Base-by-base conservation (phyloP, 2,797 vertebrate genomes). In the Odontamblyopus lacepedii region DNA sequence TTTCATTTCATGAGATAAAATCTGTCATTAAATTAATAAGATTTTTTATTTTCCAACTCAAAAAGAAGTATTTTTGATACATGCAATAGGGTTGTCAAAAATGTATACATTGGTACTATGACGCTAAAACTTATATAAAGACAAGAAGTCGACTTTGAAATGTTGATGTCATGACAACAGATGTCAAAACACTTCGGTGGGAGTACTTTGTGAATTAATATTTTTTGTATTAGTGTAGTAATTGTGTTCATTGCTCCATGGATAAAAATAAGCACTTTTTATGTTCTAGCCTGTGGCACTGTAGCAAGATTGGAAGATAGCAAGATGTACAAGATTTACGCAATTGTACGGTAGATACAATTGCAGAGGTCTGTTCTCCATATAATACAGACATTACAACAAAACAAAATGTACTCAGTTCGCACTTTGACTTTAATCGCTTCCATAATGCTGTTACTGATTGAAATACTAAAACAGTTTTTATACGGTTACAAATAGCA, bases 401-500 rank as follows among this genome's bases (percentile, higher is more conserved):
- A 66, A 51, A 66, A 29, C 26, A 19, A 29, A 60, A 66, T 30
- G 23, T 50, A 51, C 63, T 64, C 26, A 66, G 26, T 66, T 66
- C 30, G 62, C 62, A 26, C 32, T 41, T 44, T 12, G 11, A 41
- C 26, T 66, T 51, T 66, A 66, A 50, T 51, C 15, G 26, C 44
- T 66, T 15, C 63, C 23, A 48, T 65, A 65, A 48, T 48, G 38
- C 41, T 63, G 30, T 12, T 41, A 15, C 61, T 63, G 62, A 63
- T 44, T 63, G 32, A 44, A 63, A 63, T 8, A 13, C 64, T 66
- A 29, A 50, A 66, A 48, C 41, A 27, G 44, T 26, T 51, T 44
- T 50, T 66, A 50, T 66, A 66, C 30, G 44, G 64, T 51, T 51
- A 51, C 64, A 66, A 50, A 66, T 29, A 27, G 64, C 64, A 27